phyloP scores from a whole-genome alignment of 2,113 vertebrate species.

The Oryzias curvinotus region DNA sequence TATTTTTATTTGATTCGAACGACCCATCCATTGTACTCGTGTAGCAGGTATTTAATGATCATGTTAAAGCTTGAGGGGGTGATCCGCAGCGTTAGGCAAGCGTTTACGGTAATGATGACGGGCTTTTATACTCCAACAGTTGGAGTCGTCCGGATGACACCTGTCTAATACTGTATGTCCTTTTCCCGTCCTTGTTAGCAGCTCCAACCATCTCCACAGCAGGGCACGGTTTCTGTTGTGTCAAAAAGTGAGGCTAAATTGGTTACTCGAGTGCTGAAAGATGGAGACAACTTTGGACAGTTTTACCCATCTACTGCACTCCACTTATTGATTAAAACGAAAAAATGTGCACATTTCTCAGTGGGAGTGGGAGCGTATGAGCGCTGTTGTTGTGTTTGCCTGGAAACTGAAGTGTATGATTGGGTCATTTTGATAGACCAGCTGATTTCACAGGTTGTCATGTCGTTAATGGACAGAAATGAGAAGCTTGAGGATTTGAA shows the following conservation, averaged over 20 bases:
- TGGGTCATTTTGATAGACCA: constrained; percentile 51
- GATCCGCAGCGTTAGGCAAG: constrained; percentile 12
- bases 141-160: constrained; percentile 54
- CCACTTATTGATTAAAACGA: constrained; percentile 49
- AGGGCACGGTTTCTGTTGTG: constrained; percentile 53
- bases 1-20: constrained; percentile 39
- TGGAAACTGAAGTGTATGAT: constrained; percentile 40
- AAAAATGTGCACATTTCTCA: constrained; percentile 3
- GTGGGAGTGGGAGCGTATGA: background rate
- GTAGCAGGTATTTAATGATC: background rate
- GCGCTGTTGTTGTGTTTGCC: constrained; percentile 7
- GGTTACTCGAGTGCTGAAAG: constrained; percentile 63
- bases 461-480: constrained; percentile 65
- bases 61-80: constrained; percentile 16
- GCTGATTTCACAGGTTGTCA: constrained; percentile 49
- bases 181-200: constrained; percentile 63
- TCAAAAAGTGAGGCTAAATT: constrained; percentile 70
- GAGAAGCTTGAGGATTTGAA: constrained; percentile 51
- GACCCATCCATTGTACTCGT: constrained; percentile 3
- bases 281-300: constrained; percentile 62
- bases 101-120: constrained; percentile 34
- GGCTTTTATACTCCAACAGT: constrained; percentile 42
- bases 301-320: constrained; percentile 53
- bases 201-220: constrained; percentile 57
- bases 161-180: constrained; percentile 59